phyloP scores from a whole-genome alignment of 2,888 invertebrate species.

The Trachelus tabidus region DNA sequence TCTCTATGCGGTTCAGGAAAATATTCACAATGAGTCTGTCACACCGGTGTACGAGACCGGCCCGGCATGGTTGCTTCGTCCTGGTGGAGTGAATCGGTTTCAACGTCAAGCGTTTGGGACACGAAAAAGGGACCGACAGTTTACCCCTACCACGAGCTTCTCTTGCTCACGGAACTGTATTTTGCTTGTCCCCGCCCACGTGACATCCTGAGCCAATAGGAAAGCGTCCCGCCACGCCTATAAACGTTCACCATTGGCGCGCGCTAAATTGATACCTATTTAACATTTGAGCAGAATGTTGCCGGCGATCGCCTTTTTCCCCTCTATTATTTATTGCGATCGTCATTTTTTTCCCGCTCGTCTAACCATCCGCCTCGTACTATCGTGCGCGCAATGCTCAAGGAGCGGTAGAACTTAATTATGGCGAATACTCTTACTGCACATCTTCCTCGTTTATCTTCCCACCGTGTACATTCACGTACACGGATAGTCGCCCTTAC shows the following conservation, averaged over 20 bases:
- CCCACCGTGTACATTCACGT: neutral
- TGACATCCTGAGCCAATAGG: conserved; percentile 24
- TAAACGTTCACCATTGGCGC: conserved; percentile 42
- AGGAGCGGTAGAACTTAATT: conserved; percentile 62
- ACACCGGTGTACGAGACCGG: conserved; percentile 28
- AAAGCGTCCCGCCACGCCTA: conserved; percentile 32
- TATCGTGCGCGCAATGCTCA: conserved; percentile 38
- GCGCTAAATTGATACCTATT: conserved; percentile 63
- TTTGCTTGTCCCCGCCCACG: conserved; percentile 26
- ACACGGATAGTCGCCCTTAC: neutral
- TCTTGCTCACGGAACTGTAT: neutral
- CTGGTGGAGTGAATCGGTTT: conserved; percentile 47
- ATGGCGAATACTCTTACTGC: conserved; percentile 45
- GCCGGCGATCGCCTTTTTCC: conserved; percentile 62
- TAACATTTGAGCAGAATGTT: conserved; percentile 64
- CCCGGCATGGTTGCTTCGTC: conserved; percentile 43
- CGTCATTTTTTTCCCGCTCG: conserved; percentile 25
- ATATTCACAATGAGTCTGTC: conserved; percentile 26
- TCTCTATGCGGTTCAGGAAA: neutral
- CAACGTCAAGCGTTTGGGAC: conserved; percentile 37
- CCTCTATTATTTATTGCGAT: conserved; percentile 57
- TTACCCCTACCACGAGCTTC: neutral
- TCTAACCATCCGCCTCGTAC: conserved; percentile 25
- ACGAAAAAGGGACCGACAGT: conserved; percentile 15
- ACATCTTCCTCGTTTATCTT: neutral